Conservation (phyloP, 2,113 vertebrate species). For the Cinclus mexicanus region DNA sequence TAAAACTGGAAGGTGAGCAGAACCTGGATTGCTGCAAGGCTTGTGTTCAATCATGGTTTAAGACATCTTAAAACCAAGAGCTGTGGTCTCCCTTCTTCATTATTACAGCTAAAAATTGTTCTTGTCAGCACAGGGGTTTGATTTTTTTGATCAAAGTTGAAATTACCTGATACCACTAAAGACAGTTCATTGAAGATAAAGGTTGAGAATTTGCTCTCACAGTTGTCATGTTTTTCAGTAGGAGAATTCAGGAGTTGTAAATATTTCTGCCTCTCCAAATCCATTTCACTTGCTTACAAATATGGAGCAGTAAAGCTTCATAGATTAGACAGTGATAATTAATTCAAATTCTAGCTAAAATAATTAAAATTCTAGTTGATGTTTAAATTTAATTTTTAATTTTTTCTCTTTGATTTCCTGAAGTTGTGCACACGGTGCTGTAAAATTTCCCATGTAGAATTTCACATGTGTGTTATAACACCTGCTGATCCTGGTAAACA, state of each 20-base stretch:
- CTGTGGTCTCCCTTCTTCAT: not conserved
- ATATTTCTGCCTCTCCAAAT: not conserved
- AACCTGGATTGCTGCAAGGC: not conserved
- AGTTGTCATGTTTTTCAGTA: not conserved
- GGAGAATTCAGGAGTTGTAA: not conserved
- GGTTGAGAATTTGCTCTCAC: not conserved
- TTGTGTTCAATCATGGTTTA: not conserved
- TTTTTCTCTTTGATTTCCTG: not conserved
- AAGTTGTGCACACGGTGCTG: not conserved
- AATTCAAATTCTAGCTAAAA: not conserved
- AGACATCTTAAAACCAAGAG: not conserved
- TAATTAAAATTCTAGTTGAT: not conserved
- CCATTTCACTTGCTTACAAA: not conserved
- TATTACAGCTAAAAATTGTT: not conserved
- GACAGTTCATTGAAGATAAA: not conserved
- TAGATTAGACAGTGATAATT: not conserved
- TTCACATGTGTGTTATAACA: not conserved
- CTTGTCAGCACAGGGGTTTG: not conserved
- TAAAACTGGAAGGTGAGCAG: not conserved
- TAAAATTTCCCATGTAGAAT: not conserved
- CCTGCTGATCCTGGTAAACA: not conserved
- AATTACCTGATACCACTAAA: not conserved
- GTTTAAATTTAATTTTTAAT: not conserved
- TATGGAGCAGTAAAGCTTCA: not conserved
- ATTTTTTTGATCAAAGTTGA: not conserved